Base-by-base conservation (phyloP, 2,888 invertebrate genomes). In the Archaeoteleia sp. region DNA sequence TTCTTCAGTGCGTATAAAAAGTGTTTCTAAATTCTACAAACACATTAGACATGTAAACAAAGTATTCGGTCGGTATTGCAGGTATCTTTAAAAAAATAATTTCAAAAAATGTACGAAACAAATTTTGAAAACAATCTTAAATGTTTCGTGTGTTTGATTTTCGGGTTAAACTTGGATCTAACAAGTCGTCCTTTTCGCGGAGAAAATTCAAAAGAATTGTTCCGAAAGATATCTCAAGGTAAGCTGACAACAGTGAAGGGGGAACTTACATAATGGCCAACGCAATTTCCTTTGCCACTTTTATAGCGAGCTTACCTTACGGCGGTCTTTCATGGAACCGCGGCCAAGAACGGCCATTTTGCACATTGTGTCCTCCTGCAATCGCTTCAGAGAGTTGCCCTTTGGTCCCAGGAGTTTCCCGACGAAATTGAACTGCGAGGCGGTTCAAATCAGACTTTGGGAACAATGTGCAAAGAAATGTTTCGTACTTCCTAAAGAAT, bases 301-400 rank as follows among this genome's bases (percentile, higher is more conserved):
- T 67, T 49, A 43, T 43, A 32, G 45, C 29, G 39, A 30, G 53
- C 61, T 80, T 83, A 91, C 94, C 91, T 96, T 96, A 81, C 93
- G 92, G 76, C 95, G 90, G 83, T 97, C 96, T 84, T 95, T 92
- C 95, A 97, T 96, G 3, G 96, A 96, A 5, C 96, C 96, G 67
- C 94, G 89, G 3, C 97, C 97, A 14, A 97, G 88, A 7, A 97
- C 95, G 17, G 96, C 95, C 95, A 97, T 96, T 88, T 96, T 96
- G 82, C 96, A 95, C 91, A 95, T 95, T 7, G 96, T 96, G 86
- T 96, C 96, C 83, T 96, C 96, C 85, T 96, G 96, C 17, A 97
- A 89, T 70, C 95, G 89, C 85, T 96, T 96, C 83, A 97, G 87
- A 0, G 96, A 95, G 86, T 95, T 95, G 48, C 96, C 97, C 86